A percentile compares a stretch with the other conserved stretches of the same genome.
Conservation (phyloP, 1,140 invertebrate species). For the Pomacea maculata region DNA sequence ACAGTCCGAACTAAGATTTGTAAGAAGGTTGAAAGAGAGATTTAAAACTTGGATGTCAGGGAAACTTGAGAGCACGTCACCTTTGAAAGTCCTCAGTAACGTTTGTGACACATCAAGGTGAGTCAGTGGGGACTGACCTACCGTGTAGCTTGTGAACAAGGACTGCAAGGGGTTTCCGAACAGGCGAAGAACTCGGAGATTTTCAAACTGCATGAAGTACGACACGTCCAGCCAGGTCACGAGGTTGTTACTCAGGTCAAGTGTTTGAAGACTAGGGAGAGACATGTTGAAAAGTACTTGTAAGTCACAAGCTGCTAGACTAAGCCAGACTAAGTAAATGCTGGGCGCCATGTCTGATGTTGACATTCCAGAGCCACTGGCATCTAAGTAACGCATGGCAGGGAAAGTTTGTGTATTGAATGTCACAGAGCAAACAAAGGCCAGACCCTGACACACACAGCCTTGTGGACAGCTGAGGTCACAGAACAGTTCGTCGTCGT, state of each 20-base stretch:
- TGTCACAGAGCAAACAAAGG: background rate
- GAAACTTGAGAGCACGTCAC: background rate
- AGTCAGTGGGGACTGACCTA: background rate
- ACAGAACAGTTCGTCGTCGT: constrained; percentile 24
- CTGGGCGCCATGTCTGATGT: background rate
- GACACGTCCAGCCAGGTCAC: background rate
- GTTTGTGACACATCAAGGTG: background rate
- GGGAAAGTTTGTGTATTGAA: background rate
- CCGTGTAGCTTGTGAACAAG: background rate
- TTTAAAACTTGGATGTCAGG: background rate
- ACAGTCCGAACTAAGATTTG: background rate
- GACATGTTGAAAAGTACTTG: background rate
- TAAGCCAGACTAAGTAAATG: background rate
- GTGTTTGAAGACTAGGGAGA: background rate
- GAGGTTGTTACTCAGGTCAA: constrained; percentile 20
- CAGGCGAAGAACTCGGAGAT: constrained; percentile 8
- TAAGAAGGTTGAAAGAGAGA: background rate
- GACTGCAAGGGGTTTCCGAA: background rate
- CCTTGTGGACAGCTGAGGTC: constrained; percentile 30
- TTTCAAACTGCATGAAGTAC: background rate
- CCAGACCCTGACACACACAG: constrained; percentile 13
- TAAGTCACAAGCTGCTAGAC: background rate
- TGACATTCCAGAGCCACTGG: constrained; percentile 1
- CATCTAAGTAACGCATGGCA: background rate
- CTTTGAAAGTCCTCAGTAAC: background rate